These are phyloP conservation scores for Philaethria dido DNA, from an alignment of 2,888 invertebrate species.

Conservation along the genomic window DNA sequence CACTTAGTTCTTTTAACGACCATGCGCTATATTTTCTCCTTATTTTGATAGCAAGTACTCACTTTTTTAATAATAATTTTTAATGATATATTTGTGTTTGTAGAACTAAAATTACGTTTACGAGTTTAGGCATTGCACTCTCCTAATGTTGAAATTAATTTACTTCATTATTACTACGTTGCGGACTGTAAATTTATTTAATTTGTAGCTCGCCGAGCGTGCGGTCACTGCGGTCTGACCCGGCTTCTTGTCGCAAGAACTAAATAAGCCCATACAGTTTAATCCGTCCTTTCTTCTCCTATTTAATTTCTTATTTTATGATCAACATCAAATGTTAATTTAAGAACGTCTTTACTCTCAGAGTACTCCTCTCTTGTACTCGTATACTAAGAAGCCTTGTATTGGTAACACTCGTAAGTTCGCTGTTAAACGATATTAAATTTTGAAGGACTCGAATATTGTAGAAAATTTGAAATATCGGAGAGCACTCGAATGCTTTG, in stretches of 20 bases:
- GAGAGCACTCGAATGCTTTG: conserved; percentile 43
- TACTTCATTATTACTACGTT: conserved; percentile 44
- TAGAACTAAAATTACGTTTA: conserved; percentile 1
- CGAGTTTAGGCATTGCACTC: conserved; percentile 25
- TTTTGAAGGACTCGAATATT: conserved; percentile 42
- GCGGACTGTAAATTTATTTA: conserved; percentile 64
- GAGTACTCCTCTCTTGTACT: conserved; percentile 26
- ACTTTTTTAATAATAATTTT: too few species aligned
- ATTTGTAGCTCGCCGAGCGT: conserved; percentile 63
- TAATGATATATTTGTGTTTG: background rate
- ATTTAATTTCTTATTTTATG: conserved; percentile 37
- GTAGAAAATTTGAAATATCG: conserved; percentile 42
- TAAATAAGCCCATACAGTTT: conserved; percentile 48
- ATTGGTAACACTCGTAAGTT: conserved; percentile 38
- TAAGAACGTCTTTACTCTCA: conserved; percentile 30
- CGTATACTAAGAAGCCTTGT: conserved; percentile 32
- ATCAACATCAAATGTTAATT: conserved; percentile 31
- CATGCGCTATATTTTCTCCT: background rate
- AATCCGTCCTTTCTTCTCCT: conserved; percentile 24
- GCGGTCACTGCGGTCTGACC: conserved; percentile 55
- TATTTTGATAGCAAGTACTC: background rate
- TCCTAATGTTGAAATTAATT: conserved; percentile 41
- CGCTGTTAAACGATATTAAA: conserved; percentile 45
- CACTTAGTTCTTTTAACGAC: background rate
- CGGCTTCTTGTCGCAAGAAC: conserved; percentile 54